Evolutionary conservation across 2,797 vertebrate species (phyloP).

Genomic region (Strix occidentalis): DNA sequence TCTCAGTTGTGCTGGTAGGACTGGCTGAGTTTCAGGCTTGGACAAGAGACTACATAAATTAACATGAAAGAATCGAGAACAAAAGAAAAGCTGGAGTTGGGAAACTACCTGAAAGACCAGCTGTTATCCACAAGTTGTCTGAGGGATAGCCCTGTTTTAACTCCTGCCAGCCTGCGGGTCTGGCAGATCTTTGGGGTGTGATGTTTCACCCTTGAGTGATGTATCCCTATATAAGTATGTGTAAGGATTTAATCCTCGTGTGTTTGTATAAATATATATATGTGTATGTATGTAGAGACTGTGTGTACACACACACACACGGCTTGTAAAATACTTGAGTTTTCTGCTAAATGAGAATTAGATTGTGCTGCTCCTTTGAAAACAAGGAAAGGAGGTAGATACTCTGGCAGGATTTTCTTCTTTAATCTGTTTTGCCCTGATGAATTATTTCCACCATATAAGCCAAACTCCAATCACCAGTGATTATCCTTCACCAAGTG

Average conservation of each 20-base stretch:
- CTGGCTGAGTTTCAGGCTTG: background rate
- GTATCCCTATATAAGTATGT: background rate
- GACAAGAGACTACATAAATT: background rate
- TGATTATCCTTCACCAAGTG: background rate
- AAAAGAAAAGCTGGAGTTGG: background rate
- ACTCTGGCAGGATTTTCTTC: background rate
- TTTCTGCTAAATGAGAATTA: background rate
- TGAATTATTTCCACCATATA: background rate
- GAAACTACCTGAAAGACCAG: background rate
- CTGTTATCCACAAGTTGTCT: background rate
- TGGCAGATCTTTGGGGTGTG: background rate
- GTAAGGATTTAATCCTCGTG: background rate
- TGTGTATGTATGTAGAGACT: no score
- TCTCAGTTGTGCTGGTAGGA: background rate
- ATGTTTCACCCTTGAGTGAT: background rate
- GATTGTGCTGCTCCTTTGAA: background rate
- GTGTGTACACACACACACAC: background rate
- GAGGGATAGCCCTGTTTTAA: background rate
- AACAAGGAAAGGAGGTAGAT: background rate
- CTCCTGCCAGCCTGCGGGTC: background rate
- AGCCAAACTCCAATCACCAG: background rate
- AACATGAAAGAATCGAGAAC: background rate
- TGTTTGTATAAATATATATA: no score
- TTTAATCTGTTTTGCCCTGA: background rate
- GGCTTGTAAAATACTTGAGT: background rate